These are phyloP conservation scores for Zele albiditarsus DNA, from an alignment of 2,888 invertebrate genomes.

Conservation along the genomic window DNA sequence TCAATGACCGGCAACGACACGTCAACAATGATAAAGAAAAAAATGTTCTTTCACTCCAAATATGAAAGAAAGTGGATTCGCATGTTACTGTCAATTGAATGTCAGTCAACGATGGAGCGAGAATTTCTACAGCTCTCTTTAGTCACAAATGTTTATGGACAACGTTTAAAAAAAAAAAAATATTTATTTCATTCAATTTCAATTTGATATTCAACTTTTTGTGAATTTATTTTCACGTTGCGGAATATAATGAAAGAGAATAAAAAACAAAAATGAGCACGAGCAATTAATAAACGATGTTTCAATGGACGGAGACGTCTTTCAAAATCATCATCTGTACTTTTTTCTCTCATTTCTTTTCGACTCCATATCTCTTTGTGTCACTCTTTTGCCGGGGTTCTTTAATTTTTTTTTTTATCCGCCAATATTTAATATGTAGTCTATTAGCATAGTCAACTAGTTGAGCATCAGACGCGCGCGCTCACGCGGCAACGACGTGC, in stretches of 20 bases:
- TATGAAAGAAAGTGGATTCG: conserved; percentile 35
- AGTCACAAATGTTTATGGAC: neutral
- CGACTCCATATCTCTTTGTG: neutral
- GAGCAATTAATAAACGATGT: conserved; percentile 44
- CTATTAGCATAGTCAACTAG: conserved; percentile 50
- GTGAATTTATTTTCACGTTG: neutral
- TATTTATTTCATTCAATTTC: no score
- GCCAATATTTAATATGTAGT: conserved; percentile 48
- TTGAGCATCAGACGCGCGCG: conserved; percentile 31
- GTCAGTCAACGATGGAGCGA: neutral
- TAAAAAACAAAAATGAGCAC: conserved; percentile 10
- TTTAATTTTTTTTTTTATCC: conserved; percentile 33
- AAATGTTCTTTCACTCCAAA: conserved; percentile 42
- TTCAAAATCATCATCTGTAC: neutral
- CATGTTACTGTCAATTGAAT: conserved; percentile 33
- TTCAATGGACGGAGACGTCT: neutral
- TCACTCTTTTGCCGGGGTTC: neutral
- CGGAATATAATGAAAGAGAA: neutral
- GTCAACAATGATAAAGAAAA: conserved; percentile 30
- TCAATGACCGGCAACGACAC: conserved; percentile 25
- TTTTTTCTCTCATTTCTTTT: neutral
- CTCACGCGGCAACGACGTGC: conserved; percentile 44
- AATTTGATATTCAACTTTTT: neutral
- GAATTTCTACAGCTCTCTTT: neutral
- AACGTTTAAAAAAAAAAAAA: neutral